Conservation (phyloP, 1,140 invertebrate species). For the Ruditapes philippinarum region DNA sequence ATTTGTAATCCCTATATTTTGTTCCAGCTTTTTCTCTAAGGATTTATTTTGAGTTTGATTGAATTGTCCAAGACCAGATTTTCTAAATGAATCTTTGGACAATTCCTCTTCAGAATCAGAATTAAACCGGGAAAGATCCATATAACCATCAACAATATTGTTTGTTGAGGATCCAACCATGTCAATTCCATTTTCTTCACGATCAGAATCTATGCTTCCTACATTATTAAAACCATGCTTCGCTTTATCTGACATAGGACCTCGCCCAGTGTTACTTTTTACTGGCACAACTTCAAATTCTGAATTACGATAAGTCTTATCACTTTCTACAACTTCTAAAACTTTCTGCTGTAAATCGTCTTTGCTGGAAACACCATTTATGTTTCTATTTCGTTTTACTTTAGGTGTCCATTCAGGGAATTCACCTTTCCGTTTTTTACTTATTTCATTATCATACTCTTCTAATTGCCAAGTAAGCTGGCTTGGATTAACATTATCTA, state of each 20-base stretch:
- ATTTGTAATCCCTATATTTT: background rate
- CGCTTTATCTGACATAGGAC: background rate
- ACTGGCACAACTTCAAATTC: conserved; percentile 4
- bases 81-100: background rate
- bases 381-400: background rate
- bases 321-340: background rate
- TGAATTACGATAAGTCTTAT: conserved; percentile 10
- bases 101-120: conserved; percentile 39
- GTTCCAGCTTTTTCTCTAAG: background rate
- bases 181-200: background rate
- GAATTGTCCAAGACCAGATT: background rate
- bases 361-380: background rate
- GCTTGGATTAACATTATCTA: background rate
- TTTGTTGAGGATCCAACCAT: background rate
- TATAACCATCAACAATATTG: background rate
- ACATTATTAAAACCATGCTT: background rate
- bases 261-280: background rate
- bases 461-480: conserved; percentile 79
- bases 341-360: background rate
- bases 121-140: conserved; percentile 44
- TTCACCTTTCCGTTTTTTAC: conserved; percentile 77
- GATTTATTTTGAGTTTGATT: background rate
- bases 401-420: conserved; percentile 69
- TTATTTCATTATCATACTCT: conserved; percentile 73
- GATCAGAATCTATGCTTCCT: conserved; percentile 49